Evolutionary conservation across 2,113 vertebrate species (phyloP), one percentile per base, ranked within the genome.

Genomic region (Lepisosteus oculatus): DNA sequence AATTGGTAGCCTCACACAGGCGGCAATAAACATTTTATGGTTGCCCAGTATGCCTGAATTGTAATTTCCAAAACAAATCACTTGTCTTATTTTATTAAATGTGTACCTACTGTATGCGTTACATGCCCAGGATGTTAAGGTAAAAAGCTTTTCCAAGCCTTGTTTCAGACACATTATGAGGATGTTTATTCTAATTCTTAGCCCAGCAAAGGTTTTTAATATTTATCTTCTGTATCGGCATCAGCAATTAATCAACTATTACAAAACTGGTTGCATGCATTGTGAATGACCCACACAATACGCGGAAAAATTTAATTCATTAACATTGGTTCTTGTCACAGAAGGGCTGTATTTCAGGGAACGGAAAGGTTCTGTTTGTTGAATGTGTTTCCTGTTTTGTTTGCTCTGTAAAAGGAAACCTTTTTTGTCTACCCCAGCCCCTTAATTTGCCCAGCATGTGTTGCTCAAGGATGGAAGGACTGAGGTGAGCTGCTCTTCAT

Each of bases 291-390:
- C 47, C 9, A 6, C 9, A 2, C 5, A 51, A 51, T 51, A 9
- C 47, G 5, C 47, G 5, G 5, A 5, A 5, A 51, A 51, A 9
- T 51, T 1, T 2, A 5, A 51, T 9, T 51, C 47, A 51, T 51
- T 51, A 51, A 9, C 9, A 51, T 51, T 9, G 9, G 47, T 9
- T 6, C 2, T 51, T 51, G 63, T 68, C 42, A 51, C 5, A 9
- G 47, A 55, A 45, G 72, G 62, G 66, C 12, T 70, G 67, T 62
- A 47, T 76, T 70, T 69, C 44, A 51, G 66, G 66, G 62, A 69
- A 43, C 72, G 63, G 42, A 75, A 29, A 51, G 57, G 68, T 71
- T 55, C 56, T 29, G 43, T 43, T 62, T 51, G 41, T 15, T 44
- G 17, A 41, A 41, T 17, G 63, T 15, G 17, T 14, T 59, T 67